These are phyloP conservation scores for Aricia agestis DNA, from an alignment of 1,140 invertebrate species.

Conservation along the genomic window DNA sequence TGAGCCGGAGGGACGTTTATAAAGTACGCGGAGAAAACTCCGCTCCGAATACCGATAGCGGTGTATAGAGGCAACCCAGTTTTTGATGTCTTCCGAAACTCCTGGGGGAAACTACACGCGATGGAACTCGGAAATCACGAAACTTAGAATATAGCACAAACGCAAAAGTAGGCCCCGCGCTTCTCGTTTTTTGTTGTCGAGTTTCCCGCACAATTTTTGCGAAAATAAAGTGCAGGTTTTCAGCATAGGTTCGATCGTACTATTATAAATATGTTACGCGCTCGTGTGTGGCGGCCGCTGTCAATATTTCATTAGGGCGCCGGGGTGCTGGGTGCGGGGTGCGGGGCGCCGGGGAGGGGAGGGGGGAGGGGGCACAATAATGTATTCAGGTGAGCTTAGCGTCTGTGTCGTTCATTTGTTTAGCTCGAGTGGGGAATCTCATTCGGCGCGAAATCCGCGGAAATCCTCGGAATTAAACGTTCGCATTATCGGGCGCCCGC, in stretches of 20 bases:
- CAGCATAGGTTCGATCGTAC: background rate
- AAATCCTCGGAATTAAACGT: constrained; percentile 14
- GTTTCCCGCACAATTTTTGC: background rate
- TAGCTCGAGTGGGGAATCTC: background rate
- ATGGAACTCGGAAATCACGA: background rate
- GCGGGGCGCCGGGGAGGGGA: background rate
- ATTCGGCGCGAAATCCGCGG: background rate
- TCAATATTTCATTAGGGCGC: background rate
- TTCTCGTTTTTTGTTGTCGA: background rate
- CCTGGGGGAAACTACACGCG: background rate
- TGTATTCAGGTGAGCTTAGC: constrained; percentile 13
- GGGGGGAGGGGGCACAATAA: background rate
- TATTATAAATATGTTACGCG: background rate
- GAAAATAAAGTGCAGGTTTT: background rate
- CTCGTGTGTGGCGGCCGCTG: background rate
- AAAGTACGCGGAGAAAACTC: background rate
- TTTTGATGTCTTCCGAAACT: background rate
- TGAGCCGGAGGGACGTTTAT: too few species aligned
- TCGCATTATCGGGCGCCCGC: constrained; percentile 2
- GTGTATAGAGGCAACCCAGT: background rate
- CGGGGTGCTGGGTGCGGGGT: background rate
- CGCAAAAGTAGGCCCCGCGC: background rate
- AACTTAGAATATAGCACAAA: background rate
- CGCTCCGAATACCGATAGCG: background rate
- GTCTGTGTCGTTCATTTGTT: constrained; percentile 7